Conservation (phyloP, 2,797 vertebrate species). For the Xenopus petersii region DNA sequence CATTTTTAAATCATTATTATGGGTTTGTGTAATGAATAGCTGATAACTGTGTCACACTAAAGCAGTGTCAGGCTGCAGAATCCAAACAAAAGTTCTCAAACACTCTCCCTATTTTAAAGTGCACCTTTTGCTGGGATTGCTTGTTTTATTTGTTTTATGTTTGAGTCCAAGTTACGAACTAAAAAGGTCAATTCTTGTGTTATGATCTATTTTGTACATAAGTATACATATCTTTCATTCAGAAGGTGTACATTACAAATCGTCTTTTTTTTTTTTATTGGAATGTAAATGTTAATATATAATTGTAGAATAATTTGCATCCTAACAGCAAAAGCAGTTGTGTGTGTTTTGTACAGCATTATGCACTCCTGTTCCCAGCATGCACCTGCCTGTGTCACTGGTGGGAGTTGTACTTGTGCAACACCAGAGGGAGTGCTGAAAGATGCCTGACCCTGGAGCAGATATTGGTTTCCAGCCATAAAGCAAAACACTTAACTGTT, state of each 20-base stretch:
- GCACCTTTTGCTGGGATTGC: constrained; percentile 1
- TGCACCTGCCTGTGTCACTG: too few relatives aligned
- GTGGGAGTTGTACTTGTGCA: too few relatives aligned
- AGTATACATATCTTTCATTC: constrained; percentile 70
- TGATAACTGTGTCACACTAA: constrained; percentile 17
- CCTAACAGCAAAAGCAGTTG: constrained; percentile 46
- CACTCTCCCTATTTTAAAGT: too few relatives aligned
- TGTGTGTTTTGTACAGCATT: too few relatives aligned
- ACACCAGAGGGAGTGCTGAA: too few relatives aligned
- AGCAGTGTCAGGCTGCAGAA: constrained; percentile 11
- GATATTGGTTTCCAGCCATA: constrained; percentile 22
- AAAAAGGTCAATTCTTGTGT: constrained; percentile 63
- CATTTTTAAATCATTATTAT: too few relatives aligned
- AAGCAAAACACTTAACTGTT: constrained; percentile 65
- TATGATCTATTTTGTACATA: constrained; percentile 71
- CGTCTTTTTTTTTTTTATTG: constrained; percentile 61
- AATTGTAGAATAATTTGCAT: constrained; percentile 55
- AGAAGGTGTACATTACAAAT: constrained; percentile 69
- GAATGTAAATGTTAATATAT: constrained; percentile 65
- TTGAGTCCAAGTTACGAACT: constrained; percentile 55
- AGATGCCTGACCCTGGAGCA: too few relatives aligned
- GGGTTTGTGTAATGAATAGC: background rate
- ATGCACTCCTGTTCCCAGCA: too few relatives aligned
- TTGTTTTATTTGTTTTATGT: constrained; percentile 55
- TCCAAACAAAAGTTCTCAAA: constrained; percentile 25